Conservation (phyloP, 2,888 invertebrate species). For the Blastobasis adustella region DNA sequence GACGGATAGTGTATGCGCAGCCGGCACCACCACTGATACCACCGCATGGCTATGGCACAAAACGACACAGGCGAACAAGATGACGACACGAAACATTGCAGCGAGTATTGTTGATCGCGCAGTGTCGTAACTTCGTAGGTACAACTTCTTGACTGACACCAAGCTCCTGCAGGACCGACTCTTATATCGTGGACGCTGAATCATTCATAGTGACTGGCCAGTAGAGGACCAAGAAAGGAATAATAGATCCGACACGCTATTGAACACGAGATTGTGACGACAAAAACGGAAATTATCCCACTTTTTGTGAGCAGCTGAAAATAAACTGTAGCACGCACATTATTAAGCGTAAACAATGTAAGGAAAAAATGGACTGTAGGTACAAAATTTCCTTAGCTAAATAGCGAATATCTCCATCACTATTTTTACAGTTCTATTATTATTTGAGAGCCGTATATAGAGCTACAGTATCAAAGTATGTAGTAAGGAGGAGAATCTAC, state of each 20-base stretch:
- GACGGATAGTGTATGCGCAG: constrained; percentile 25
- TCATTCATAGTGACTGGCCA: constrained; percentile 43
- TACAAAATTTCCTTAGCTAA: too few relatives aligned
- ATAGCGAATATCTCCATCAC: too few relatives aligned
- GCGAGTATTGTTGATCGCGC: constrained; percentile 14
- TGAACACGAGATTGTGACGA: constrained; percentile 37
- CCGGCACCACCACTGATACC: constrained; percentile 33
- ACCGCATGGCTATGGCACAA: constrained; percentile 43
- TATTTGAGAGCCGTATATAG: too few relatives aligned
- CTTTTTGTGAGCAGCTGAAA: constrained; percentile 20
- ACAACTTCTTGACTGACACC: constrained; percentile 32
- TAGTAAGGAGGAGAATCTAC: too few relatives aligned
- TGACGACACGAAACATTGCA: constrained; percentile 34
- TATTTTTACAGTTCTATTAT: too few relatives aligned
- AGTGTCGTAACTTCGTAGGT: constrained; percentile 5
- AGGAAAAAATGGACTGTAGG: too few relatives aligned
- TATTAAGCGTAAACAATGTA: neutral
- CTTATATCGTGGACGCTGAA: constrained; percentile 49
- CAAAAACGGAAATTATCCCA: constrained; percentile 34
- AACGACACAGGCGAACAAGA: constrained; percentile 36
- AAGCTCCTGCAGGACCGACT: constrained; percentile 23
- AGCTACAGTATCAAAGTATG: too few relatives aligned
- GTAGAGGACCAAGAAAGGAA: constrained; percentile 27
- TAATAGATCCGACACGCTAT: constrained; percentile 49
- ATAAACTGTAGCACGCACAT: constrained; percentile 1